Evolutionary conservation across 1,140 invertebrate species (phyloP), one percentile per base, ranked within the genome.

Genomic region (Acyrthosiphon pisum): DNA sequence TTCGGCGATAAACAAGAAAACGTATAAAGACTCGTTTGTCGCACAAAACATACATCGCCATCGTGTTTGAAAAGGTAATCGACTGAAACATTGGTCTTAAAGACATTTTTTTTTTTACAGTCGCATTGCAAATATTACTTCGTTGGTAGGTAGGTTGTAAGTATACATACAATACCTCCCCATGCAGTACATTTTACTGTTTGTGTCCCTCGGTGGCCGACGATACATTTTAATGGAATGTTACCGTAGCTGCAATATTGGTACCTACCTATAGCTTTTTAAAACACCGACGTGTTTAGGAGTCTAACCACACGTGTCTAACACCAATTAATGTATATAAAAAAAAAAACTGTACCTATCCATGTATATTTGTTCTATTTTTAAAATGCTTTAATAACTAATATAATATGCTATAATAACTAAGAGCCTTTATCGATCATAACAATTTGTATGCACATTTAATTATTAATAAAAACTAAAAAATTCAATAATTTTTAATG

Each of bases 1-100:
- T 89, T 56, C 11, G 48, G 48, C 88, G 22, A 56, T 56, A 89
- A 89, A 89, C 50, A 89, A 89, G 48, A 53, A 89, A 89, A 89
- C 87, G 20, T 37, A 37, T 89, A 53, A 56, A 37, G n/a, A 89
- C 88, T 89, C 88, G 88, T 89, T 89, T 89, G 88, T 89, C 35
- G 35, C 50, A 41, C 87, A 56, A 56, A 88, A 89, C 35, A 53
- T 35, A 56, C 22, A 50, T 41, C 87, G 35, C 20, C n/a, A 37
- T 18, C 88, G 50, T 89, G 35, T 89, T 89, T 89, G 88, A 37
- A 53, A 56, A 89, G 48, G 88, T 89, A 89, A 89, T 56, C 88
- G 50, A 89, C 86, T 87, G 86, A 30, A 50, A 87, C 88, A 56
- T 89, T 89, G 88, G 50, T 89, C 48, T 89, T 56, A 89, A 89